Evolutionary conservation across 2,113 vertebrate species (phyloP), one percentile per base, ranked within the genome.

Genomic region (Mormyrus lacerda): DNA sequence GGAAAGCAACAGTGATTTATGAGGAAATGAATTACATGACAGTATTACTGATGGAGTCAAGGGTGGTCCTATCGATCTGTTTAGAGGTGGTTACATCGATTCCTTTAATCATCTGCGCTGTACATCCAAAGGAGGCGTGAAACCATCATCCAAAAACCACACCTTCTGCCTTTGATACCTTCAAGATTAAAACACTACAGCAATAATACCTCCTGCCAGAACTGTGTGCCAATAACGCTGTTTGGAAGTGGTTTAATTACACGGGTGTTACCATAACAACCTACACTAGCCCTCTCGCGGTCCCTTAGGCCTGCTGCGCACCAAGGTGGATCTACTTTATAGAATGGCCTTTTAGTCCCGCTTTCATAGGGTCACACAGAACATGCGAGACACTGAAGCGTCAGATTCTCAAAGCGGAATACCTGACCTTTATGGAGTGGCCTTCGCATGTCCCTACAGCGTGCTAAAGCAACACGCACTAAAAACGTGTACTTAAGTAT

Each of bases 11-110:
- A 21, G 61, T 87, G 58, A 86, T 86, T 51, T 42, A 87, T 73
- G 83, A 73, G 89, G 82, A 73, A 86, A 50, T 87, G 27, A 65
- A 45, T 58, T 45, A 50, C 31, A 61, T 8, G 39, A 61, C 39
- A 45, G 88, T 51, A 86, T 69, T 87, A 87, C 65, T 27, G 48
- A 69, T 53, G 31, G 61, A 76, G 35, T 17, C 48, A 47, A 53
- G 44, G 31, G 65, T 87, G 85, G 58, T 35, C 85, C 31, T 42
- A 90, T 87, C 39, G 89, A 90, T 79, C 84, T 45, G 13, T 55
- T 79, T 44, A 19, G 15, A 44, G 48, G 24, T 35, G 21, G 61
- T 11, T n/a, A 21, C 48, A 79, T 51, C 45, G 58, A 87, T 90
- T 48, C 48, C 42, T 51, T 76, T 87, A 65, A 69, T 24, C 27